Conservation (phyloP, 2,113 vertebrate genomes). For the Peromyscus leucopus region DNA sequence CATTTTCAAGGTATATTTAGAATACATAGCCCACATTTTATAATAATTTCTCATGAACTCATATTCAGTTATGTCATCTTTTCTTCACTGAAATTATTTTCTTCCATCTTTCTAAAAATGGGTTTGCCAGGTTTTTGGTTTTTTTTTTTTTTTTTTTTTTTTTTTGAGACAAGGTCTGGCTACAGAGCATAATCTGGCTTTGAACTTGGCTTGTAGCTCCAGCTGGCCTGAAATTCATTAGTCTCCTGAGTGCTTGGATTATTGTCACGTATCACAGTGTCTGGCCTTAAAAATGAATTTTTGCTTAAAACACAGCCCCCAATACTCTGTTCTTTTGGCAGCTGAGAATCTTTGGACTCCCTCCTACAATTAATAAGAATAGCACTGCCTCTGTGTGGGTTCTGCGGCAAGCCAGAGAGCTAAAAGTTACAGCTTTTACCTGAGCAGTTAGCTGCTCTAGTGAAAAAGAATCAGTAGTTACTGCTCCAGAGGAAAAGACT, state of each 20-base stretch:
- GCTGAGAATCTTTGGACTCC: not conserved
- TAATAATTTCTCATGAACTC: not conserved
- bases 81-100: conserved; percentile 48
- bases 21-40: conserved; percentile 8
- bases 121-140: not conserved
- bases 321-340: conserved; percentile 10
- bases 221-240: not conserved
- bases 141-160: not conserved
- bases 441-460: not conserved
- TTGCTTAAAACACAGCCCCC: not conserved
- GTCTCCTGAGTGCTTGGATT: not conserved
- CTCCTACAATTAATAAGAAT: not conserved
- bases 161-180: not conserved
- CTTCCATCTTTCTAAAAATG: not conserved
- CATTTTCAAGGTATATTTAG: not conserved
- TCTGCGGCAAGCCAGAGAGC: not conserved
- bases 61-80: not conserved
- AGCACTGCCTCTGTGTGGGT: not conserved
- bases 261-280: not conserved
- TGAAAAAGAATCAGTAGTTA: not conserved
- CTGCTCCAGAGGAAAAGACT: not conserved
- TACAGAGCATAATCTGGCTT: not conserved
- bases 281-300: conserved; percentile 14
- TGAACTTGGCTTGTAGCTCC: not conserved
- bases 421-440: conserved; percentile 13